A percentile compares a stretch with the other conserved stretches of the same genome.
These are phyloP conservation scores for Catostomus latipinnis DNA, from an alignment of 2,797 vertebrate genomes.

Conservation along the genomic window DNA sequence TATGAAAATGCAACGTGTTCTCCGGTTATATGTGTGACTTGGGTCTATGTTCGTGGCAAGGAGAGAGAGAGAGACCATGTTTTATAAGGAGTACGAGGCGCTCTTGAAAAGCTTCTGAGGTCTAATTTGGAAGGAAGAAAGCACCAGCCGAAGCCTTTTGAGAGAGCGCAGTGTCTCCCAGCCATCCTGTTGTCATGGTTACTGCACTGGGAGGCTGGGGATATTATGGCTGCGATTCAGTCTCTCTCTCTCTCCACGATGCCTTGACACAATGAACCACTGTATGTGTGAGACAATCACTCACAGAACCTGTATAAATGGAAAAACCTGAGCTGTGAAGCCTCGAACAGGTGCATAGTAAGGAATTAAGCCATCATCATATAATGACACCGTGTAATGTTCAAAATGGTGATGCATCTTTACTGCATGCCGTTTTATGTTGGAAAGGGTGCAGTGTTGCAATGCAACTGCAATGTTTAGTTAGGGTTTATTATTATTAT, in stretches of 20 bases:
- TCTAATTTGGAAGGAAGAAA: conserved; percentile 75
- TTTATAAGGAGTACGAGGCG: conserved; percentile 69
- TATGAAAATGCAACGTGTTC: conserved; percentile 51
- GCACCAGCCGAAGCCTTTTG: conserved; percentile 73
- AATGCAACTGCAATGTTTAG: conserved; percentile 26
- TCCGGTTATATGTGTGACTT: conserved; percentile 20
- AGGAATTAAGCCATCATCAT: background rate
- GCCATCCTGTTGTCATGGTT: conserved; percentile 99
- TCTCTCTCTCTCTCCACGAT: conserved; percentile 46
- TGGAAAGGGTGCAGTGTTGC: background rate
- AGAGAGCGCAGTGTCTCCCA: conserved; percentile 81
- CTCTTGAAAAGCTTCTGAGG: conserved; percentile 74
- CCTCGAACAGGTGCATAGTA: conserved; percentile 45
- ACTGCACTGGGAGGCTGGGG: conserved; percentile 90
- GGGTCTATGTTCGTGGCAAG: conserved; percentile 42
- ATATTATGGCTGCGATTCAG: conserved; percentile 82
- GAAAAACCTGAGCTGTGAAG: conserved; percentile 26
- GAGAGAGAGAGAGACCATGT: conserved; percentile 55
- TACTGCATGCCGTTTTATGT: conserved; percentile 9
- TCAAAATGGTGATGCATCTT: conserved; percentile 6
- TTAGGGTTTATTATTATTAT: conserved; percentile 43
- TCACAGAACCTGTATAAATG: conserved; percentile 26
- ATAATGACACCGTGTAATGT: background rate
- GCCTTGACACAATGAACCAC: conserved; percentile 48
- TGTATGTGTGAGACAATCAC: conserved; percentile 43